These are phyloP conservation scores for Tenthredo mesomela DNA, from an alignment of 2,888 invertebrate genomes.

Conservation along the genomic window DNA sequence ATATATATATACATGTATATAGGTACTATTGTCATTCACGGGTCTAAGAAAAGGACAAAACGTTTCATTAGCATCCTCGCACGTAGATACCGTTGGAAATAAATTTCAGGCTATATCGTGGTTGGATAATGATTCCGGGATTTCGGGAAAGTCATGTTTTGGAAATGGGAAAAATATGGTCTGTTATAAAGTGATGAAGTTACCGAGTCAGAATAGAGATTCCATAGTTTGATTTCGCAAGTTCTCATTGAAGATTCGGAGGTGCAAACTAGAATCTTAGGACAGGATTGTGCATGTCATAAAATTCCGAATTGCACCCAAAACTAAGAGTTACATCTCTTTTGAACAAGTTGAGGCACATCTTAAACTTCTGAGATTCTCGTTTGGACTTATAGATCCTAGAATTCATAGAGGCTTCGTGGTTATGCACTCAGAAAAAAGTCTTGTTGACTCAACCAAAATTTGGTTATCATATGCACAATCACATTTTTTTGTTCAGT, in stretches of 20 bases:
- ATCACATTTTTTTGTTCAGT: too few relatives aligned
- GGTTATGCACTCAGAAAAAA: too few relatives aligned
- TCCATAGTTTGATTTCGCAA: not conserved
- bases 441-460: too few relatives aligned
- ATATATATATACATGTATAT: not conserved
- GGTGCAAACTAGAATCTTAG: not conserved
- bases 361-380: too few relatives aligned
- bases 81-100: not conserved
- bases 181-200: not conserved
- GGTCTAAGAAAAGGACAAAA: slow-evolving; percentile 22
- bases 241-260: not conserved
- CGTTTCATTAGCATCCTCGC: slow-evolving; percentile 17
- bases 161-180: not conserved
- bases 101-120: not conserved
- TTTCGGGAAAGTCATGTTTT: not conserved
- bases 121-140: not conserved
- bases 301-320: not conserved
- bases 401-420: too few relatives aligned
- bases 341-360: too few relatives aligned
- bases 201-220: not conserved
- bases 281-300: not conserved
- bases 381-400: too few relatives aligned
- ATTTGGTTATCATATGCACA: too few relatives aligned
- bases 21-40: not conserved
- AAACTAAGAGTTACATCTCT: too few relatives aligned